Base-by-base conservation (phyloP, 2,113 vertebrate species). In the Thamnophis sirtalis region DNA sequence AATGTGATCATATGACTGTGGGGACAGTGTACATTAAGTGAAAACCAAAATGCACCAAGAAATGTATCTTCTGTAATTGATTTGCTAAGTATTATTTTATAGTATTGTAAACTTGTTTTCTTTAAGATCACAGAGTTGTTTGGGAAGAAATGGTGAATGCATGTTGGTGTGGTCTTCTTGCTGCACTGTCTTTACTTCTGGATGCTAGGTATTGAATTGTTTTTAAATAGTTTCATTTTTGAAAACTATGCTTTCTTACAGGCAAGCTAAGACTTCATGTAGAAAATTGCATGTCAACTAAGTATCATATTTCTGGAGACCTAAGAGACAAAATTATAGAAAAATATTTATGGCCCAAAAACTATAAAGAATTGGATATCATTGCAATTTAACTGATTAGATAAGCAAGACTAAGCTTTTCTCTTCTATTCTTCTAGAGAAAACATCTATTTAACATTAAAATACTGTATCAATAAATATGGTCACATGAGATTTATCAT, bases 121-220 rank as follows among this genome's bases (percentile, higher is more conserved):
- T 97, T 93, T 94, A 95, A 99, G 99, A 98, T 95, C 97, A 97
- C 90, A 98, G 98, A 96, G 97, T 98, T 94, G 99, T 99, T 86
- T 99, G 99, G 99, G 99, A 99, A 96, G 99, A 99, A 97, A 99
- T 99, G 99, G 98, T 99, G 91, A 98, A 97, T 9, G 99, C 99
- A 3, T 99, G 99, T 92, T 99, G 99, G 99, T 99, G 99, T 96
- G 99, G 99, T 58, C 98, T 99, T 3, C 98, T 99, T 54, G 99
- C 99, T 95, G 99, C 99, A 19, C 97, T 99, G 0, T 99, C 99
- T 6, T 98, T 99, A 24, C 98, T 99, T 58, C 97, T 99, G 51
- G 99, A 99, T 91, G 99, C 99, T 96, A 99, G 99, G 99, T 99
- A 98, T 94, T 93, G 90, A 38, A 1, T 95, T 84, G 95, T 93